phyloP scores from a whole-genome alignment of 30 jellyfish, hydroid and myxozoan species.

The Chironex yamaguchii region DNA sequence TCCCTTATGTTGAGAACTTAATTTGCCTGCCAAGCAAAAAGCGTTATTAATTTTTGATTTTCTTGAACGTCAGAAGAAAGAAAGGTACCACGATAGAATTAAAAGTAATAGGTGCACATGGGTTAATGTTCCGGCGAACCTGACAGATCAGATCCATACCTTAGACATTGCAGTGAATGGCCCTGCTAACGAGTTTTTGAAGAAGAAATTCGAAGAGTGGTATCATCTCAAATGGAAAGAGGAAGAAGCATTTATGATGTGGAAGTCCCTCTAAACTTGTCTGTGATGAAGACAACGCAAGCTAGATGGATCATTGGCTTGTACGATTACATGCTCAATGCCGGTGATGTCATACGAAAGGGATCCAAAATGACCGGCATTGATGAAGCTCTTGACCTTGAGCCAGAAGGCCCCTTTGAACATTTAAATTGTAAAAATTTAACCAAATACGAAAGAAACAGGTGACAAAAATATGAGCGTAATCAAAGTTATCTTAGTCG shows the following conservation, averaged over 20 bases:
- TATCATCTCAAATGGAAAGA: constrained; percentile 21
- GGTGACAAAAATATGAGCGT: too few relatives aligned
- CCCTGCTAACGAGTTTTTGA: constrained; percentile 44
- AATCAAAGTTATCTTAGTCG: too few relatives aligned
- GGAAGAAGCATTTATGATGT: constrained; percentile 60
- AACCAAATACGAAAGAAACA: too few relatives aligned
- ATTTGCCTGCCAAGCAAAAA: constrained; percentile 29
- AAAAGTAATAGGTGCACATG: constrained; percentile 15
- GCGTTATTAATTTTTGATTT: constrained; percentile 53
- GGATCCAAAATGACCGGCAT: constrained; percentile 50
- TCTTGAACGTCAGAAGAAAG: constrained; percentile 31
- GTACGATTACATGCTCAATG: constrained; percentile 44
- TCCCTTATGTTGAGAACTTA: constrained; percentile 7
- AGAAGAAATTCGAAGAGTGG: constrained; percentile 25
- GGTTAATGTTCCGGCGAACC: constrained; percentile 43
- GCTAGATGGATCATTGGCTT: constrained; percentile 67
- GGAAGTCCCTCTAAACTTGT: constrained; percentile 47
- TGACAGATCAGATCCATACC: constrained; percentile 62
- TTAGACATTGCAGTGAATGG: constrained; percentile 58
- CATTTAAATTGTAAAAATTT: background rate
- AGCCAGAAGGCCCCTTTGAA: constrained; percentile 62
- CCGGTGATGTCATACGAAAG: constrained; percentile 6
- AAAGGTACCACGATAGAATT: background rate
- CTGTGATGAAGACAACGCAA: constrained; percentile 65
- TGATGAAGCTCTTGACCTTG: constrained; percentile 1